Evolutionary conservation across 1,140 invertebrate genomes (phyloP).

Genomic region (Kradibia gibbosae): DNA sequence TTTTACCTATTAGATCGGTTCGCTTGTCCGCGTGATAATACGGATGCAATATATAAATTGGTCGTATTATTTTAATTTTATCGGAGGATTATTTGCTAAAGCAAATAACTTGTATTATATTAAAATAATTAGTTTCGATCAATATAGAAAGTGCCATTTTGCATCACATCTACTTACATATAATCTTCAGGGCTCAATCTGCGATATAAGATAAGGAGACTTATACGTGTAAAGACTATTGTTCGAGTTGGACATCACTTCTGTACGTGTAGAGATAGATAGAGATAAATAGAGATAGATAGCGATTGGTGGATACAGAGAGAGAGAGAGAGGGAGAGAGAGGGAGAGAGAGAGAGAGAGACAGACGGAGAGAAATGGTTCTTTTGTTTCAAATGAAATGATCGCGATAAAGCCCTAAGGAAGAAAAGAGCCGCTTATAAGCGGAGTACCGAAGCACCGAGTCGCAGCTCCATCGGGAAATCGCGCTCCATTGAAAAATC

Average conservation of each 20-base stretch:
- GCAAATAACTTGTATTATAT: neutral
- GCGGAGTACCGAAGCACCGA: too few species aligned
- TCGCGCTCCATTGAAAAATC: too few species aligned
- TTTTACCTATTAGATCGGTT: neutral
- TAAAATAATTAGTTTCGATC: neutral
- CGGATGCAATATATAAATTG: constrained; percentile 16
- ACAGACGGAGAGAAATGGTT: neutral
- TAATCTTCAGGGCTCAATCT: neutral
- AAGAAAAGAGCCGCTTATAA: too few species aligned
- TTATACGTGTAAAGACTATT: neutral
- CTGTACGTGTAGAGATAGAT: neutral
- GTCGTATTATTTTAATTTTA: neutral
- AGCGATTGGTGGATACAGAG: neutral
- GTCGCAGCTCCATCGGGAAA: too few species aligned
- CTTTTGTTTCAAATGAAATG: neutral
- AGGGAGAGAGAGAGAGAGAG: neutral
- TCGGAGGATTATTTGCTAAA: neutral
- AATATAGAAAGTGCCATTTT: neutral
- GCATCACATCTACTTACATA: neutral
- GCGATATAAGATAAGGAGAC: neutral
- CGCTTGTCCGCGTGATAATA: neutral
- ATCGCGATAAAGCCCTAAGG: neutral
- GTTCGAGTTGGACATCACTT: neutral
- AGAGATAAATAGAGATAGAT: too few species aligned
- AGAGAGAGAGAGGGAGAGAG: neutral